A percentile compares a stretch with the other conserved stretches of the same genome.
Conservation (phyloP, 64 coral and sea anemone genomes). For the Stylophora pistillata region DNA sequence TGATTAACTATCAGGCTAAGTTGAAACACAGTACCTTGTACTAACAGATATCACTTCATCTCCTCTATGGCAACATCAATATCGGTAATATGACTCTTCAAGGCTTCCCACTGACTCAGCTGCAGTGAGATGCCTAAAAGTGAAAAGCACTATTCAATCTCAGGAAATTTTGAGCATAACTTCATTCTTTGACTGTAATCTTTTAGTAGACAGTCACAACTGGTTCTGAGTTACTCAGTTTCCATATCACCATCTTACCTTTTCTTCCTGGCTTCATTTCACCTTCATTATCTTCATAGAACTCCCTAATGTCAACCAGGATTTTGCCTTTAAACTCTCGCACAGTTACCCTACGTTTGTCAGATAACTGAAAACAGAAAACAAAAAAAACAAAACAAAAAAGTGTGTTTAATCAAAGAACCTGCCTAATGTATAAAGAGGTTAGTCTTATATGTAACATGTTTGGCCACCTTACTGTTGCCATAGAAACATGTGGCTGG, state of each 20-base stretch:
- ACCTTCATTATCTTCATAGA: slow-evolving; percentile 70
- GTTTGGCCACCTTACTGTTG: too few relatives aligned
- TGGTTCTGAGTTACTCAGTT: background rate
- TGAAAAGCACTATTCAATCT: too few relatives aligned
- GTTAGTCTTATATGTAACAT: too few relatives aligned
- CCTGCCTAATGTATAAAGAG: too few relatives aligned
- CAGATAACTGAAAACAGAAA: slow-evolving; percentile 62
- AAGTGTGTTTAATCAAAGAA: background rate
- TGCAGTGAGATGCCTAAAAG: too few relatives aligned
- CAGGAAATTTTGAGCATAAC: background rate
- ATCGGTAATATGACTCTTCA: too few relatives aligned
- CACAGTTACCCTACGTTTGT: slow-evolving; percentile 74
- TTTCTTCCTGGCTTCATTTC: slow-evolving; percentile 89
- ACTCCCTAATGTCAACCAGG: slow-evolving; percentile 91
- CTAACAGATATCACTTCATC: too few relatives aligned
- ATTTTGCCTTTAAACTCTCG: slow-evolving; percentile 90
- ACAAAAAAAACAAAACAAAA: background rate
- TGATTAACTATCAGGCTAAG: too few relatives aligned
- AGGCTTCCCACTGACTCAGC: too few relatives aligned
- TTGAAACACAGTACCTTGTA: too few relatives aligned
- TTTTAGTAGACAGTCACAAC: background rate
- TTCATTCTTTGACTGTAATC: background rate
- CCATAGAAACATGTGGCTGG: too few relatives aligned
- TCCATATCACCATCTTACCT: slow-evolving; percentile 33
- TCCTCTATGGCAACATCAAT: too few relatives aligned